phyloP scores from a whole-genome alignment of 2,888 invertebrate species.

The Lysandra coridon region DNA sequence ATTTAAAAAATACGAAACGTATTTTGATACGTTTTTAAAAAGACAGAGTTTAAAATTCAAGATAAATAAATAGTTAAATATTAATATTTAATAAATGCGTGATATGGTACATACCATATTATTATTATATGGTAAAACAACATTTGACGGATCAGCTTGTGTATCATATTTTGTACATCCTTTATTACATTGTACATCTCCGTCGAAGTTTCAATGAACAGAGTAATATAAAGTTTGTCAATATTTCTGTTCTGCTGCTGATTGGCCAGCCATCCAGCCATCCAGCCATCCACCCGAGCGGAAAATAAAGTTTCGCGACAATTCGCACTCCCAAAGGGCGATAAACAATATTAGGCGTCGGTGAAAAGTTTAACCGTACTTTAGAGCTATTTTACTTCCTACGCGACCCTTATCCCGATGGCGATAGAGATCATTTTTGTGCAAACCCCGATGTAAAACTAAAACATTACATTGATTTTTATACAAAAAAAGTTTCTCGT shows the following conservation, averaged over 20 bases:
- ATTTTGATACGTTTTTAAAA: too few relatives aligned
- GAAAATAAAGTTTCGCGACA: constrained; percentile 63
- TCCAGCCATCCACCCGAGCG: constrained; percentile 52
- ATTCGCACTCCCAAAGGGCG: constrained; percentile 41
- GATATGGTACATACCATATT: too few relatives aligned
- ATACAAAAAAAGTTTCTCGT: constrained; percentile 4
- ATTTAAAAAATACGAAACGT: too few relatives aligned
- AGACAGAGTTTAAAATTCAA: too few relatives aligned
- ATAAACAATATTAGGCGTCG: constrained; percentile 40
- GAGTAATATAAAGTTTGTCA: constrained; percentile 71
- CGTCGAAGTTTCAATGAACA: constrained; percentile 43
- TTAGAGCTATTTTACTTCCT: neutral
- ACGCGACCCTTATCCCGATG: neutral
- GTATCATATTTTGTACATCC: neutral
- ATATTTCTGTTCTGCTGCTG: constrained; percentile 67
- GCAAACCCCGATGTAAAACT: neutral
- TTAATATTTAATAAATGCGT: too few relatives aligned
- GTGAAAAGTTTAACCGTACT: neutral
- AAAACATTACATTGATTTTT: constrained; percentile 32
- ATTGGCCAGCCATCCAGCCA: constrained; percentile 54
- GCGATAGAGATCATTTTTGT: neutral
- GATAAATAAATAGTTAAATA: too few relatives aligned
- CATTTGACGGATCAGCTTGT: neutral
- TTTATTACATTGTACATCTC: neutral
- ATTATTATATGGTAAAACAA: neutral